Base-by-base conservation (phyloP, 2,113 vertebrate genomes). In the Romanogobio albipinnatus region DNA sequence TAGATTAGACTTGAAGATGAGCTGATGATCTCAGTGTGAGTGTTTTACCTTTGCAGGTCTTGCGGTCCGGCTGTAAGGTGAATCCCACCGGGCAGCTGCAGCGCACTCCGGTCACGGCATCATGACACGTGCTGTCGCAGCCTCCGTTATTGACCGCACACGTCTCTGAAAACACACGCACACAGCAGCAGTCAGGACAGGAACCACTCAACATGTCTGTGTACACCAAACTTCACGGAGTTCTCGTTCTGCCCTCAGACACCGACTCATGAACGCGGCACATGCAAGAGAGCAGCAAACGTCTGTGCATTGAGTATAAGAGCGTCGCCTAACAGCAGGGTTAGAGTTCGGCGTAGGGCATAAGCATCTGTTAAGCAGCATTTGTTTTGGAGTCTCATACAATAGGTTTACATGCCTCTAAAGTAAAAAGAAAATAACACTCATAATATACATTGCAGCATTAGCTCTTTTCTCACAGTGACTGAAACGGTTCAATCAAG, bases 1-100 rank as follows among this genome's bases (percentile, higher is more conserved):
- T 62, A 26, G 26, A 68, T 68, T 68, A 3, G 22, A 9, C 3
- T 0, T 9, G 1, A 9, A 68, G 8, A 68, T 43, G 4, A 13
- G 19, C 2, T 9, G 58, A 29, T n/a, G 33, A 17, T 56, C 24
- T 33, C 36, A 75, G 70, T 3, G 61, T 73, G 74, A 47, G 62
- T 24, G 26, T 68, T 66, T 49, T 92, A 98, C 97, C 97, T 98
- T 99, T 99, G 94, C 97, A 99, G 0, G 97, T 98, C 91, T 99
- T 99, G 90, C 97, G 96, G 94, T 99, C 98, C 0, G 95, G 95
- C 90, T 99, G 98, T 82, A 99, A 94, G 91, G 97, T 97, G 94
- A 99, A 99, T 88, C 98, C 98, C 86, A 98, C 97, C 0, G 98
- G 98, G 89, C 98, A 99, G 95, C 97, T 99, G 93, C 98, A 99